Percentiles rank a stretch among this genome's conserved stretches.
Evolutionary conservation across 1,140 invertebrate species (phyloP).

Genomic region (honey bee (Apis mellifera)): Amel_HAv3.1 CM009931.2:469001-469500

Average conservation of each 20-base stretch:
- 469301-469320: no score
- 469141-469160: constrained; percentile 53
- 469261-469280: not conserved
- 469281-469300: no score
- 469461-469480: not conserved
- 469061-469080: constrained; percentile 78
- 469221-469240: no score
- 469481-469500: not conserved
- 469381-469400: constrained; percentile 35
- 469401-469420: not conserved
- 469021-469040: constrained; percentile 68
- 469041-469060: constrained; percentile 71
- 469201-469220: no score
- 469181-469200: not conserved
- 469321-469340: no score
- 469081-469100: constrained; percentile 74
- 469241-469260: not conserved
- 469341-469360: constrained; percentile 41
- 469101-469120: constrained; percentile 73
- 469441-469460: constrained; percentile 47
- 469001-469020: constrained; percentile 54
- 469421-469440: constrained; percentile 65
- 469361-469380: constrained; percentile 1
- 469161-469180: not conserved
- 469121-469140: constrained; percentile 69